phyloP scores from a whole-genome alignment of 2,113 vertebrate genomes.

The Amazona vittata region DNA sequence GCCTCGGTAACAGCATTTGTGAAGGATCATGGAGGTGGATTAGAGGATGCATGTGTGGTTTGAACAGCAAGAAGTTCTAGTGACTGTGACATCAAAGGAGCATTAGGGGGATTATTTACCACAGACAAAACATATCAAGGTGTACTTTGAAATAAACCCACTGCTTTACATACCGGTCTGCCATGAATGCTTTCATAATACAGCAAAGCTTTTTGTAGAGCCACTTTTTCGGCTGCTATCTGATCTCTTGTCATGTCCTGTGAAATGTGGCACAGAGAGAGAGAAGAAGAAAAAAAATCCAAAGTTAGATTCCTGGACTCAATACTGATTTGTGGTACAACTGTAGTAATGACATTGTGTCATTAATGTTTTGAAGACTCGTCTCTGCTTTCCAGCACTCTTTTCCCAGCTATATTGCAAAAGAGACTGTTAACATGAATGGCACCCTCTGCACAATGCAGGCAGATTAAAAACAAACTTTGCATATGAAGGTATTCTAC shows the following conservation, averaged over 20 bases:
- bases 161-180: constrained; percentile 84
- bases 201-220: constrained; percentile 92
- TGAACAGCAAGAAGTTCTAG: not conserved
- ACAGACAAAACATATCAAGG: not conserved
- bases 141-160: not conserved
- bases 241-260: constrained; percentile 98
- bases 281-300: not conserved
- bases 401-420: not conserved
- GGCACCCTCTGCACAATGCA: not conserved
- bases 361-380: not conserved
- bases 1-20: not conserved
- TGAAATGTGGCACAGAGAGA: constrained; percentile 19
- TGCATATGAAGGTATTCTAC: not conserved
- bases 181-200: constrained; percentile 94
- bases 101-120: not conserved
- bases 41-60: not conserved
- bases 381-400: not conserved
- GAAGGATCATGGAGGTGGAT: not conserved
- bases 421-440: not conserved
- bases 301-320: not conserved
- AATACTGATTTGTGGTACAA: not conserved
- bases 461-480: not conserved
- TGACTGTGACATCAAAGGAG: not conserved
- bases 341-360: not conserved
- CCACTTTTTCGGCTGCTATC: constrained; percentile 91